A percentile compares a stretch with the other conserved stretches of the same genome.
Evolutionary conservation across 1,140 invertebrate species (phyloP).

Genomic region (Cherax quadricarinatus): DNA sequence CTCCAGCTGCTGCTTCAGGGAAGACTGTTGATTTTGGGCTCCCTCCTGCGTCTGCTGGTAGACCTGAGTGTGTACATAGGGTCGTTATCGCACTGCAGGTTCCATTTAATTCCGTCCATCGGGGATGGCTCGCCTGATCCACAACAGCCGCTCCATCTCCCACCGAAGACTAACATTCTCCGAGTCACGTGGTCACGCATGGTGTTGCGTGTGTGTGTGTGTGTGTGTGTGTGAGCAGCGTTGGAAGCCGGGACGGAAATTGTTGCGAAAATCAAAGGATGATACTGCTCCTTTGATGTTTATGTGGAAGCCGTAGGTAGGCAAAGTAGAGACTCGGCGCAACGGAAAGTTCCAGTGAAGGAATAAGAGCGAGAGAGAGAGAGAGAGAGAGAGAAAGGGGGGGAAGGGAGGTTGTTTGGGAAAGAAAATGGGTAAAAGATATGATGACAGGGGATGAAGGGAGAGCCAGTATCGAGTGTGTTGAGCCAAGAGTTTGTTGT

Average conservation of each 20-base stretch:
- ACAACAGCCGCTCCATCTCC: too few species aligned
- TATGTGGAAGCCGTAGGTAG: background rate
- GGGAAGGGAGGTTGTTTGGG: background rate
- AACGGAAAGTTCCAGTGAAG: background rate
- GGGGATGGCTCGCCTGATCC: too few species aligned
- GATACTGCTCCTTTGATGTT: background rate
- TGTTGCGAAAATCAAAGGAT: background rate
- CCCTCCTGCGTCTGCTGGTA: too few species aligned
- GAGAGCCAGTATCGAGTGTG: background rate
- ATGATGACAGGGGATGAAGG: background rate
- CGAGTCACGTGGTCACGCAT: too few species aligned
- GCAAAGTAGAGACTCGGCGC: background rate
- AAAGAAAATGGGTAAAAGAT: too few species aligned
- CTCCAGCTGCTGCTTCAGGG: too few species aligned
- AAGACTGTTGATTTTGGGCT: too few species aligned
- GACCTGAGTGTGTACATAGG: too few species aligned
- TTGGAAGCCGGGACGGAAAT: background rate
- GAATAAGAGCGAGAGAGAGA: slow-evolving; percentile 17
- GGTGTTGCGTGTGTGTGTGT: too few species aligned
- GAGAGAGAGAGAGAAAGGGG: slow-evolving; percentile 9
- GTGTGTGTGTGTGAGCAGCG: background rate
- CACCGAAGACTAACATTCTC: too few species aligned
- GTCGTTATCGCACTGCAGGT: too few species aligned
- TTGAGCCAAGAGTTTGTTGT: background rate
- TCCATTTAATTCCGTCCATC: too few species aligned